Conservation (phyloP, 2,888 invertebrate genomes). For the Mylabris sibirica region DNA sequence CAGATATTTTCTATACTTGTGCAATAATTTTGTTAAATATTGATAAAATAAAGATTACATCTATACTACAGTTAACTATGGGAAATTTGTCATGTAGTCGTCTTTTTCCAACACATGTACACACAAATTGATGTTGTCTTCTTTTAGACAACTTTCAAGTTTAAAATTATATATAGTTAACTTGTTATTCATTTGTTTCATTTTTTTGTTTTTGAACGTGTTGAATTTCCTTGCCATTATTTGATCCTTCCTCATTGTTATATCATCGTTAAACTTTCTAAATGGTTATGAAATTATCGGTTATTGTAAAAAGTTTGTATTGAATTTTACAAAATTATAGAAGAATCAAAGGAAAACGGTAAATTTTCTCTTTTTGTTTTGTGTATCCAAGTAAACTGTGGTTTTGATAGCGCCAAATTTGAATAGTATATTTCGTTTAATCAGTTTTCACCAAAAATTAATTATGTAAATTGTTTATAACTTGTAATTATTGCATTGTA, state of each 20-base stretch:
- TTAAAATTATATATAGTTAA: not conserved
- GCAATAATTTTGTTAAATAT: not conserved
- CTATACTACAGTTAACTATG: not conserved
- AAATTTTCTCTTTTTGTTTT: not conserved
- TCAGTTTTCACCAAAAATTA: not conserved
- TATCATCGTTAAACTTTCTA: not conserved
- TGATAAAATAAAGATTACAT: not conserved
- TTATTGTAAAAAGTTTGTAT: not conserved
- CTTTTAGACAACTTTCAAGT: conserved; percentile 1
- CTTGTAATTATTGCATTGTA: not conserved
- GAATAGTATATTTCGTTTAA: not conserved
- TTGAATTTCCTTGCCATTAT: not conserved
- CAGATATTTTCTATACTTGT: conserved; percentile 7
- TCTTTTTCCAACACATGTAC: not conserved
- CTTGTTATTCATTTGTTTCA: not conserved
- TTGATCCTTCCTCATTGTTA: not conserved
- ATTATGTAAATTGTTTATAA: conserved; percentile 7
- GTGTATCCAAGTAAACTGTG: not conserved
- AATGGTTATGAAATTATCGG: not conserved
- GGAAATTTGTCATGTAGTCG: not conserved
- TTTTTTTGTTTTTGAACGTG: not conserved
- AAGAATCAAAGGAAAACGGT: not conserved
- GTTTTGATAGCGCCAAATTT: not conserved
- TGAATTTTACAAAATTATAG: not conserved
- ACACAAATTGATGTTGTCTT: not conserved